These are phyloP conservation scores for Drosophila ustulata DNA, from an alignment of 2,888 invertebrate species.

Conservation along the genomic window DNA sequence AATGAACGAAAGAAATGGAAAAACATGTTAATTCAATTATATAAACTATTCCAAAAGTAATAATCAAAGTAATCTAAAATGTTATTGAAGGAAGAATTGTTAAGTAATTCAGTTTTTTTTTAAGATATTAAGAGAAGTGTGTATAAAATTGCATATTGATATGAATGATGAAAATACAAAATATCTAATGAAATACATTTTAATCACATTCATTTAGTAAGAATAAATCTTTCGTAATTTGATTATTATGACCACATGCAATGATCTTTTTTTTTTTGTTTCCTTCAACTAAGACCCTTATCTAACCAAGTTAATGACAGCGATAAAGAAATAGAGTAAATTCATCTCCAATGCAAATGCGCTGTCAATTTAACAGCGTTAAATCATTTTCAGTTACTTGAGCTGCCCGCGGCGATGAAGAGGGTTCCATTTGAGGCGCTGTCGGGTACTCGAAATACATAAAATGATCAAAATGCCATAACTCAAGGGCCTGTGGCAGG, in stretches of 20 bases:
- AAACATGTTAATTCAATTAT: not conserved
- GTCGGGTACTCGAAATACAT: conserved; percentile 49
- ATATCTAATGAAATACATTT: too few species aligned
- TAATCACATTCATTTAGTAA: not conserved
- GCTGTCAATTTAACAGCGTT: conserved; percentile 56
- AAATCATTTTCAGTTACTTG: conserved; percentile 56
- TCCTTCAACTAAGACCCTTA: conserved; percentile 23
- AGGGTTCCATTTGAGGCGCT: conserved; percentile 30
- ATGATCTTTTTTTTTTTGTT: not conserved
- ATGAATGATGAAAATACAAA: too few species aligned
- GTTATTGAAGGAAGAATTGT: too few species aligned
- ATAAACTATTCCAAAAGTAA: too few species aligned
- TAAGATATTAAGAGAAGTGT: too few species aligned
- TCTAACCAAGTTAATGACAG: conserved; percentile 38
- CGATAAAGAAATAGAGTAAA: not conserved
- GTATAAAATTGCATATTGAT: too few species aligned
- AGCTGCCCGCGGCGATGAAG: conserved; percentile 35
- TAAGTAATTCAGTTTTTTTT: too few species aligned
- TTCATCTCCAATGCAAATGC: conserved; percentile 32
- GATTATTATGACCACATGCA: not conserved
- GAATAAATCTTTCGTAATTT: conserved; percentile 1
- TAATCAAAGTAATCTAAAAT: too few species aligned
- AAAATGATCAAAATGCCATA: conserved; percentile 74
- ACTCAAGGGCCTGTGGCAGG: conserved; percentile 51
- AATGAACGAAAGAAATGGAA: not conserved